A percentile compares a stretch with the other conserved stretches of the same genome.
phyloP scores from a whole-genome alignment of 92 coral and sea anemone species.

The Desmophyllum pertusum region DNA sequence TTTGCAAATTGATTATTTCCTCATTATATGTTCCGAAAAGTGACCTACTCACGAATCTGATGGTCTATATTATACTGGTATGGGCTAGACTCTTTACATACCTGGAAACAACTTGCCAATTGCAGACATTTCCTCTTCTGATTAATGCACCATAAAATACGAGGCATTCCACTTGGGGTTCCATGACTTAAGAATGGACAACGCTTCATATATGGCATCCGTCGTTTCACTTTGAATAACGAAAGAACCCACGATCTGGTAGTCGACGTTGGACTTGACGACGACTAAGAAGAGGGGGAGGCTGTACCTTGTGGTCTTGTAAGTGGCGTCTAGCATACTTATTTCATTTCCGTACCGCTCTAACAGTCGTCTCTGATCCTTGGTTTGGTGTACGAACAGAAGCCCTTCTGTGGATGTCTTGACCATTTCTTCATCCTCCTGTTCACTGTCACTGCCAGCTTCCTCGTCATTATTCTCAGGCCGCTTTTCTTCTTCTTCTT shows the following conservation, averaged over 20 bases:
- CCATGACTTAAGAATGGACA: constrained; percentile 31
- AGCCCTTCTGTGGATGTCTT: constrained; percentile 24
- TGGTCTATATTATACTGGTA: too few species aligned
- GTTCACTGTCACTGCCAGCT: not conserved
- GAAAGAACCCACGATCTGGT: constrained; percentile 42
- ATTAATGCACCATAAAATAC: constrained; percentile 37
- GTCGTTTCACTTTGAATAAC: constrained; percentile 35
- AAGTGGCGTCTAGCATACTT: too few species aligned
- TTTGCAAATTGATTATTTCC: too few species aligned
- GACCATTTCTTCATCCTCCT: constrained; percentile 5
- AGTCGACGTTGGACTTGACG: constrained; percentile 24
- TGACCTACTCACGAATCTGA: too few species aligned
- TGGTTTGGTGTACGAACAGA: constrained; percentile 29
- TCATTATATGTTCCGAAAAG: too few species aligned
- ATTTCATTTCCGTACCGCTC: too few species aligned
- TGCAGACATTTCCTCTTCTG: constrained; percentile 31
- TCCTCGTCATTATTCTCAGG: not conserved
- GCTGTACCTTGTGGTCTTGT: too few species aligned
- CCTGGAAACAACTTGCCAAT: constrained; percentile 23
- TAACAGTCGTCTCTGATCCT: too few species aligned
- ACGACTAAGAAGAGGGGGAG: constrained; percentile 55
- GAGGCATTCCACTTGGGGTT: constrained; percentile 38
- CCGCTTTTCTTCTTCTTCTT: not conserved
- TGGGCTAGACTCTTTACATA: not conserved
- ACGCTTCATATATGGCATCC: constrained; percentile 28